A percentile compares a stretch with the other conserved stretches of the same genome.
Conservation (phyloP, 2,113 vertebrate species). For the Chaetops frenatus region DNA sequence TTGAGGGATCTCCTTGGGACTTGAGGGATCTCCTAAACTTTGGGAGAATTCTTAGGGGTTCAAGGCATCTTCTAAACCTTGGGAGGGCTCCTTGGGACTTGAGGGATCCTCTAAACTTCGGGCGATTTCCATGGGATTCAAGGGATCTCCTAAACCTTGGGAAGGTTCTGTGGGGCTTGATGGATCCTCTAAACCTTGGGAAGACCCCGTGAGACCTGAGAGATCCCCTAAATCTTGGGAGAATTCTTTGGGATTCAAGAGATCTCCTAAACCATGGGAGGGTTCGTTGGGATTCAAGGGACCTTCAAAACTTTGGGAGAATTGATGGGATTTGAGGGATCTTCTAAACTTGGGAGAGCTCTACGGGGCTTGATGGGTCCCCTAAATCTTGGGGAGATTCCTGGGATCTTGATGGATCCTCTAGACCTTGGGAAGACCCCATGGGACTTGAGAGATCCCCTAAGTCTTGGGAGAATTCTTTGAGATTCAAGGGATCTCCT, state of each 20-base stretch:
- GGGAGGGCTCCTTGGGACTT: no score
- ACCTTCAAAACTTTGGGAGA: no score
- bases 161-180: background rate
- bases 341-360: fast-evolving
- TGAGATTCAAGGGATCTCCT: background rate
- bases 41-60: background rate
- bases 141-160: background rate
- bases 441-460: background rate
- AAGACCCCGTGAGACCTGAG: fast-evolving
- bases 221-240: no score
- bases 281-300: background rate
- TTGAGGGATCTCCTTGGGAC: no score
- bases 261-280: background rate
- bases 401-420: fast-evolving
- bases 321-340: background rate
- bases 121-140: fast-evolving
- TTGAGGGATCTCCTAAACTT: background rate
- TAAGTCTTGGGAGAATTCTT: background rate
- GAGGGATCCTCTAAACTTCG: background rate
- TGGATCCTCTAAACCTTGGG: no score
- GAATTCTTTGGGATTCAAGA: background rate
- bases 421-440: background rate
- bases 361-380: fast-evolving
- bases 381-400: fast-evolving
- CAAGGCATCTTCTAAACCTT: background rate